Percentiles rank a stretch among this genome's conserved stretches.
Conservation (phyloP, 1,140 invertebrate species). For the Drosophila aff. region DNA sequence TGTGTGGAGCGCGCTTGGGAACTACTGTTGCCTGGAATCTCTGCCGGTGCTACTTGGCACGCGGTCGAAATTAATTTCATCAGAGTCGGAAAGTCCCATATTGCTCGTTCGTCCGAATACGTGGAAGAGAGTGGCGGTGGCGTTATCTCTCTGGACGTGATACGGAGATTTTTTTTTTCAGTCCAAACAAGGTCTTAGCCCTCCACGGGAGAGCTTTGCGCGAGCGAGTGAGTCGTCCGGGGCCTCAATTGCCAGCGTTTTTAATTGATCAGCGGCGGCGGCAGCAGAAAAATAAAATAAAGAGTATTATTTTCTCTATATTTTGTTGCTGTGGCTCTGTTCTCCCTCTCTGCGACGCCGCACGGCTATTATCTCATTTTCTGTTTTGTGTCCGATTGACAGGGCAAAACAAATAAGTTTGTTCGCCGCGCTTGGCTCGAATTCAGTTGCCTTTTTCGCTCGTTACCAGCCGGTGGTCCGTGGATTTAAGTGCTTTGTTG, state of each 20-base stretch:
- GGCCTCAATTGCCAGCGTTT: conserved; percentile 1
- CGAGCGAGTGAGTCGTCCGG: not conserved
- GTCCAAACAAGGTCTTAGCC: conserved; percentile 16
- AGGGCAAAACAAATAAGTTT: conserved; percentile 69
- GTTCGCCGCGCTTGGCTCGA: conserved; percentile 32
- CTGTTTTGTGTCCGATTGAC: conserved; percentile 23
- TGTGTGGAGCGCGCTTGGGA: not conserved
- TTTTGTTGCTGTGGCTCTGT: not conserved
- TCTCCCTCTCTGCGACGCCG: not conserved
- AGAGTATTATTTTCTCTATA: conserved; percentile 22
- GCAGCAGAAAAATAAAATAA: not conserved
- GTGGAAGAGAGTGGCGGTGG: not conserved
- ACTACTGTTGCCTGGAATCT: not conserved
- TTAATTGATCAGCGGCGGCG: conserved; percentile 21
- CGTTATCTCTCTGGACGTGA: conserved; percentile 7
- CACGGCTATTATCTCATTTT: conserved; percentile 35
- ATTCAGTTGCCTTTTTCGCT: conserved; percentile 70
- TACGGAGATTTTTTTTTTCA: conserved; percentile 5
- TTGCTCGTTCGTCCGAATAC: not conserved
- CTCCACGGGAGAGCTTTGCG: not conserved
- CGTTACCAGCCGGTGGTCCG: conserved; percentile 59
- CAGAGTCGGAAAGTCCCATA: conserved; percentile 27
- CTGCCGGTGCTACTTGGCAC: not conserved
- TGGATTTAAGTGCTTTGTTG: conserved; percentile 5
- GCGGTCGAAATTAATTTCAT: conserved; percentile 26